A percentile compares a stretch with the other conserved stretches of the same genome.
Conservation (phyloP, 2,113 vertebrate species). For the Peromyscus californicus region DNA sequence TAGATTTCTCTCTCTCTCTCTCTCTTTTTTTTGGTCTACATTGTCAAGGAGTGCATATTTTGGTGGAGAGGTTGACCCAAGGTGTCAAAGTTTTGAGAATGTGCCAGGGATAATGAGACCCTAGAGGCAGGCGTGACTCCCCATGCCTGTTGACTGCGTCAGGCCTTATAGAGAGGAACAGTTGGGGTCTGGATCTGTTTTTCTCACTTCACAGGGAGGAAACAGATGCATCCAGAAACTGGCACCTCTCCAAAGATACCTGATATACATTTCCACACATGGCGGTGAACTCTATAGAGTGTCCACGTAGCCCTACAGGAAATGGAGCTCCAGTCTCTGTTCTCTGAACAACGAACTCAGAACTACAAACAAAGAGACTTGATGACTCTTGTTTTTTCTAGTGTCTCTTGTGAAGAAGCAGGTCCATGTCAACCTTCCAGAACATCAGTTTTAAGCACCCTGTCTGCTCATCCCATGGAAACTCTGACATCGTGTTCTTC, state of each 20-base stretch:
- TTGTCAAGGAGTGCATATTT: fast-evolving
- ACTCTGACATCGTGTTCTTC: neutral
- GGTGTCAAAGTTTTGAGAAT: neutral
- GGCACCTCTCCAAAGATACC: neutral
- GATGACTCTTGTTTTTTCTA: neutral
- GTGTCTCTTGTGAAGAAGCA: neutral
- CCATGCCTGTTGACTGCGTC: neutral
- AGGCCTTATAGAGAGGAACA: neutral
- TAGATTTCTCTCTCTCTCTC: no score
- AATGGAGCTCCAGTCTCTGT: no score
- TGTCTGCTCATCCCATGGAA: fast-evolving
- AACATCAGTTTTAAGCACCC: neutral
- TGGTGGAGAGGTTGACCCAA: neutral
- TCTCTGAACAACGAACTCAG: neutral
- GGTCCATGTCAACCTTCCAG: fast-evolving
- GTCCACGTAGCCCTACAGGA: neutral
- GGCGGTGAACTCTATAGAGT: fast-evolving
- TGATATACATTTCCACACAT: neutral
- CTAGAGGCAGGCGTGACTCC: neutral
- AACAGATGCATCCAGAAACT: neutral
- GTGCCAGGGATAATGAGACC: fast-evolving
- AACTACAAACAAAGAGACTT: neutral
- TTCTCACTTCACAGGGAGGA: neutral
- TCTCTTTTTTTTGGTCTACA: no score
- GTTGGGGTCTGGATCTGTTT: neutral